Evolutionary conservation across 2,888 invertebrate genomes (phyloP), one percentile per base, ranked within the genome.

Genomic region (Pegoplata infirma): DNA sequence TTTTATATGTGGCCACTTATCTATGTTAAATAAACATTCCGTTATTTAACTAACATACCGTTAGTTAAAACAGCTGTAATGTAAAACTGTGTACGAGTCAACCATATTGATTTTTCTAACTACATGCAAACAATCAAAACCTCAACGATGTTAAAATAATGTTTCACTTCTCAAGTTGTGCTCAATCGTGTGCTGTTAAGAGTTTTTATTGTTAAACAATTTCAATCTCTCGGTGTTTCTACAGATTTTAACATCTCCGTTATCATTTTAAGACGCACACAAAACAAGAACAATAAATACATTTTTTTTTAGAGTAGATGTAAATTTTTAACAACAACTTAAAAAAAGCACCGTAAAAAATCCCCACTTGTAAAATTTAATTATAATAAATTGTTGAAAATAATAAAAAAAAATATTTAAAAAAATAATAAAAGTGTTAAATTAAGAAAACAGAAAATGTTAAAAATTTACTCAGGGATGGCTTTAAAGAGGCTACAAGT

Each of bases 401-500:
- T 12, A 25, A 55, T 23, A 32, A 8, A 49, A 6, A 8, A 14
- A 49, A 14, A 53, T 67, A 36, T 40, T 28, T 25, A 10, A 23
- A 67, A 59, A 19, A 51, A 55, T 59, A 49, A 55, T 7, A 64
- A 61, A 59, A 40, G 61, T 72, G 72, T 56, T 66, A 32, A 68
- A 76, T 58, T 61, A 63, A 63, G 59, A 61, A 16, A 59, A 56
- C 0, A 55, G 16, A 12, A 55, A 4, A 58, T 73, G 67, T 23
- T 69, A 61, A 56, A 63, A 67, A 44, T 79, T 56, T 56, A 75
- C 79, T 75, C 75, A 79, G 75, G 75, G 53, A 79, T 61, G 75
- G 61, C 69, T 79, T 51, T 58, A 17, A 56, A 63, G 56, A 67
- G 75, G 71, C 75, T 72, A 79, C 79, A 79, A 80, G 80, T 80